Percentiles rank a stretch among this genome's conserved stretches.
Evolutionary conservation across 2,797 vertebrate species (phyloP).

Genomic region (Mormyrus proboscirostris): DNA sequence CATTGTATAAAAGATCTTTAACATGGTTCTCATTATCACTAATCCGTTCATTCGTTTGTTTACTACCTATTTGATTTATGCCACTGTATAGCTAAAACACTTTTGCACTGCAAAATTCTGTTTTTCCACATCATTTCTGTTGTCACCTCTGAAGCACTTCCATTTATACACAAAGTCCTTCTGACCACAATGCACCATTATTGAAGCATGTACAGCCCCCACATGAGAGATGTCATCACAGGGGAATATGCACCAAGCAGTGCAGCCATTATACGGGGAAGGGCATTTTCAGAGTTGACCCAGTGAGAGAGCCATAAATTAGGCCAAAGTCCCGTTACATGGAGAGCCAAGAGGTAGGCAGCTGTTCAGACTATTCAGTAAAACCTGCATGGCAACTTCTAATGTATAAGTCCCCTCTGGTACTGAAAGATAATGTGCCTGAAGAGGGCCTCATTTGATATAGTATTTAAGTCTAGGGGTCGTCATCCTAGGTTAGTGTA

Average conservation of each 20-base stretch:
- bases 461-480: background rate
- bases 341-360: background rate
- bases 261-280: background rate
- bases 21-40: background rate
- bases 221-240: background rate
- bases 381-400: background rate
- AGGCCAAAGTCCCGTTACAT: background rate
- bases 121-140: background rate
- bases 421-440: background rate
- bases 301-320: background rate
- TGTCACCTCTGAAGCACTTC: background rate
- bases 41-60: background rate
- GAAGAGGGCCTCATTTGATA: background rate
- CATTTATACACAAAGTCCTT: background rate
- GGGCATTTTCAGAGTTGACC: background rate
- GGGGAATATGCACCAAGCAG: background rate
- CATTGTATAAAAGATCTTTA: background rate
- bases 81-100: background rate
- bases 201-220: background rate
- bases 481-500: background rate
- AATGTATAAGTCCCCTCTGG: background rate
- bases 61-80: background rate
- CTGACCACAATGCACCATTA: background rate
- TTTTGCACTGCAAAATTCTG: background rate
- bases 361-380: background rate